These are phyloP conservation scores for Cabera pusaria DNA, from an alignment of 2,888 invertebrate species.

Conservation along the genomic window DNA sequence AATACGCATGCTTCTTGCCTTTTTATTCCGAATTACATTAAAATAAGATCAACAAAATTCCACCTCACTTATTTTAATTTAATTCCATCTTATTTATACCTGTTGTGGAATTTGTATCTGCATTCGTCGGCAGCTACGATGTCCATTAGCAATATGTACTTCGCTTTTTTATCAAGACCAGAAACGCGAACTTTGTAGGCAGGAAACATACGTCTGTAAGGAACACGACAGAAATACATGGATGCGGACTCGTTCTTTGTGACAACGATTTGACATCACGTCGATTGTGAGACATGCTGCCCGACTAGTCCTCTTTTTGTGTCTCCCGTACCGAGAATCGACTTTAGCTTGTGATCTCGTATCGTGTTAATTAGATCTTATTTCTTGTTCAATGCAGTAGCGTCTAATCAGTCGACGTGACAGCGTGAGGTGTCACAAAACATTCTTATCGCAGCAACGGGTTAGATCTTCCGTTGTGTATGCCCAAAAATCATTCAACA, in stretches of 20 bases:
- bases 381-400: slow-evolving; percentile 22
- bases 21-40: slow-evolving; percentile 76
- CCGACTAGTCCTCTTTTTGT: slow-evolving; percentile 70
- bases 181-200: slow-evolving; percentile 98
- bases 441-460: slow-evolving; percentile 61
- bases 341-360: slow-evolving; percentile 77
- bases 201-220: slow-evolving; percentile 98
- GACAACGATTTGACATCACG: slow-evolving; percentile 78
- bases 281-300: slow-evolving; percentile 77
- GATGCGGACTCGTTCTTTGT: slow-evolving; percentile 75
- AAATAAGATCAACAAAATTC: slow-evolving; percentile 70
- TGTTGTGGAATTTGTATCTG: slow-evolving; percentile 97
- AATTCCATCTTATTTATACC: slow-evolving; percentile 85
- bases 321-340: slow-evolving; percentile 53
- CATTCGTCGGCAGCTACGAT: slow-evolving; percentile 98
- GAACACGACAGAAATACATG: slow-evolving; percentile 83
- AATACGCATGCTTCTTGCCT: slow-evolving; percentile 88
- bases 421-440: slow-evolving; percentile 59
- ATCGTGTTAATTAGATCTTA: slow-evolving; percentile 58
- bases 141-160: slow-evolving; percentile 98
- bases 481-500: slow-evolving; percentile 63
- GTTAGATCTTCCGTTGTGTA: slow-evolving; percentile 55
- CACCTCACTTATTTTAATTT: slow-evolving; percentile 70
- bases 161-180: slow-evolving; percentile 98
- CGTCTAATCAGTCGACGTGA: not conserved